Evolutionary conservation across 2,888 invertebrate species (phyloP).

Genomic region (Cactoblastis cactorum): DNA sequence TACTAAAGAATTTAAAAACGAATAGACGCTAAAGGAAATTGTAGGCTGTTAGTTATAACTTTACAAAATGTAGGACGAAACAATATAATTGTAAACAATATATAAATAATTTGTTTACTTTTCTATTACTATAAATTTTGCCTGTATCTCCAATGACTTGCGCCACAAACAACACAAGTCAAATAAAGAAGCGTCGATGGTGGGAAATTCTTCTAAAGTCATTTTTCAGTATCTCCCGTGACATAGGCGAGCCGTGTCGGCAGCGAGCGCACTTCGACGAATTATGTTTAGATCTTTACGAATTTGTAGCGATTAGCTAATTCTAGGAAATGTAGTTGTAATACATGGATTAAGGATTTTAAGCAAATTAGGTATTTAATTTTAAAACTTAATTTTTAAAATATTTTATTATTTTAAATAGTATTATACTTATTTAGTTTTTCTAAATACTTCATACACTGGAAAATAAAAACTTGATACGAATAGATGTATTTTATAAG

Average conservation of each 20-base stretch:
- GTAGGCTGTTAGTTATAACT: too few relatives aligned
- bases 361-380: neutral
- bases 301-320: slow-evolving; percentile 6
- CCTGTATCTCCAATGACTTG: slow-evolving; percentile 5
- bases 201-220: slow-evolving; percentile 47
- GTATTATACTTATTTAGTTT: too few relatives aligned
- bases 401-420: too few relatives aligned
- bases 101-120: neutral
- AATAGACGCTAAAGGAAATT: too few relatives aligned
- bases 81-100: neutral
- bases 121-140: too few relatives aligned
- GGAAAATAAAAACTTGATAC: too few relatives aligned
- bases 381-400: too few relatives aligned
- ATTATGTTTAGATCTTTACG: slow-evolving; percentile 14
- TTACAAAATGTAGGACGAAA: too few relatives aligned
- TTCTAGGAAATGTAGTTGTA: neutral
- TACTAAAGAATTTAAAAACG: too few relatives aligned
- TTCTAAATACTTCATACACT: too few relatives aligned
- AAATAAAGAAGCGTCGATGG: slow-evolving; percentile 27
- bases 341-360: neutral
- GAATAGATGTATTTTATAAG: too few relatives aligned
- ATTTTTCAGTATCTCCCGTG: slow-evolving; percentile 42
- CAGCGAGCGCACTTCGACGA: slow-evolving; percentile 8
- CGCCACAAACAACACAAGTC: slow-evolving; percentile 21
- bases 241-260: slow-evolving; percentile 10